phyloP scores from a whole-genome alignment of 2,888 invertebrate genomes.

The Nasonovia ribisnigri region DNA sequence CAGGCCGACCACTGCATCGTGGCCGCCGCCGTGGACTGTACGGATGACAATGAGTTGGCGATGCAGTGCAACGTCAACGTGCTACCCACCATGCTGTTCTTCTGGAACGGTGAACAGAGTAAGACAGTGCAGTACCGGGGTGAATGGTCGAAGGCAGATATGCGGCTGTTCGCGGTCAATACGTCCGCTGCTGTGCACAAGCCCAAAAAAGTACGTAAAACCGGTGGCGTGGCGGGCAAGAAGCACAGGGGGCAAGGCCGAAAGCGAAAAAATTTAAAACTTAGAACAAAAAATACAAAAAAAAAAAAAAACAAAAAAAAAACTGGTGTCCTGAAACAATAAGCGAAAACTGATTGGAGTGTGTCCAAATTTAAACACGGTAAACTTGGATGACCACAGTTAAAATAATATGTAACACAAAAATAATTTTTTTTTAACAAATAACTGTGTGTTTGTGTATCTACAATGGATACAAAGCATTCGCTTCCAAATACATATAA shows the following conservation, averaged over 20 bases:
- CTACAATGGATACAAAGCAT: background rate
- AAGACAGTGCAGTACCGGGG: background rate
- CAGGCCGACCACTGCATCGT: background rate
- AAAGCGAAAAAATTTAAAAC: background rate
- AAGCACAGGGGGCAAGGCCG: background rate
- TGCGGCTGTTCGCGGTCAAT: background rate
- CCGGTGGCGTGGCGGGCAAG: background rate
- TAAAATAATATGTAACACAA: background rate
- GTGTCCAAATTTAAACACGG: background rate
- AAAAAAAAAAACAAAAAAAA: background rate
- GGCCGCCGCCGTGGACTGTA: constrained; percentile 11
- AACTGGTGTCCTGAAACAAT: background rate
- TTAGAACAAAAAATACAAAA: background rate
- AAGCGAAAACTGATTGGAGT: background rate
- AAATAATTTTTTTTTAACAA: background rate
- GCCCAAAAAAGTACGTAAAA: background rate
- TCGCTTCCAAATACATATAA: background rate
- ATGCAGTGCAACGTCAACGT: background rate
- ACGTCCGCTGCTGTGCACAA: background rate
- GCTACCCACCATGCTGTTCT: background rate
- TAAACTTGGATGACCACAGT: background rate
- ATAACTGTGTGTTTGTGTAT: background rate
- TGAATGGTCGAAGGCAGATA: background rate
- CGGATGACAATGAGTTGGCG: background rate
- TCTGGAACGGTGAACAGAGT: background rate